Conservation (phyloP, 1,140 invertebrate genomes). For the Arctopsyche grandis region DNA sequence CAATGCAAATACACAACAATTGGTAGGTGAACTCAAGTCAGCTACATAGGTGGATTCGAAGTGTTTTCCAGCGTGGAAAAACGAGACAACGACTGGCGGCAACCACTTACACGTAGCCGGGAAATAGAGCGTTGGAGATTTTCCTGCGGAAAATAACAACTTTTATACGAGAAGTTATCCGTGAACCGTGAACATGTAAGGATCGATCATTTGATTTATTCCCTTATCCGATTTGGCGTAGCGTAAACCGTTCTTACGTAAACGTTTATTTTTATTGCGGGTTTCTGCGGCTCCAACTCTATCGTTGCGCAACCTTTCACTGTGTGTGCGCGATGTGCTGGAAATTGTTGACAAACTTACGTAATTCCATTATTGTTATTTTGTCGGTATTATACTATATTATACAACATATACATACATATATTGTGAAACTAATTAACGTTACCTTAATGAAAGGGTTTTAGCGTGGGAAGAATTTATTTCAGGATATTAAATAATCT, state of each 20-base stretch:
- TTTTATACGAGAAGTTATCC: not conserved
- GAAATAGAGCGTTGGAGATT: not conserved
- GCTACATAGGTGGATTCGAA: not conserved
- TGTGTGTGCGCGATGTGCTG: too few relatives aligned
- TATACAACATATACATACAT: too few relatives aligned
- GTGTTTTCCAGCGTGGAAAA: not conserved
- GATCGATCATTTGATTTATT: slow-evolving; percentile 31
- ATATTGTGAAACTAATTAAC: too few relatives aligned
- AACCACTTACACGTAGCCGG: not conserved
- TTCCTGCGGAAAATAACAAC: slow-evolving; percentile 16
- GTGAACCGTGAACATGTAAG: slow-evolving; percentile 27
- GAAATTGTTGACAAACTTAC: too few relatives aligned
- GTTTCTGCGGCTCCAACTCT: not conserved
- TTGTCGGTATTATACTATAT: too few relatives aligned
- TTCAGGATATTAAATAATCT: too few relatives aligned
- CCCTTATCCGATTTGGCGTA: slow-evolving; percentile 14
- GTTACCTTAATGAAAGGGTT: too few relatives aligned
- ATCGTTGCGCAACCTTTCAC: not conserved
- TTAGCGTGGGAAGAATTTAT: too few relatives aligned
- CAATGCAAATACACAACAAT: not conserved
- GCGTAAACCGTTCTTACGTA: slow-evolving; percentile 22
- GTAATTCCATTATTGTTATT: too few relatives aligned
- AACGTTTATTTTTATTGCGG: slow-evolving; percentile 27
- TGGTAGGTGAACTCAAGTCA: not conserved
- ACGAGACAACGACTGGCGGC: slow-evolving; percentile 5